Percentiles rank a stretch among this genome's conserved stretches.
Conservation (phyloP, 2,888 invertebrate genomes). For the Rhingia rostrata region DNA sequence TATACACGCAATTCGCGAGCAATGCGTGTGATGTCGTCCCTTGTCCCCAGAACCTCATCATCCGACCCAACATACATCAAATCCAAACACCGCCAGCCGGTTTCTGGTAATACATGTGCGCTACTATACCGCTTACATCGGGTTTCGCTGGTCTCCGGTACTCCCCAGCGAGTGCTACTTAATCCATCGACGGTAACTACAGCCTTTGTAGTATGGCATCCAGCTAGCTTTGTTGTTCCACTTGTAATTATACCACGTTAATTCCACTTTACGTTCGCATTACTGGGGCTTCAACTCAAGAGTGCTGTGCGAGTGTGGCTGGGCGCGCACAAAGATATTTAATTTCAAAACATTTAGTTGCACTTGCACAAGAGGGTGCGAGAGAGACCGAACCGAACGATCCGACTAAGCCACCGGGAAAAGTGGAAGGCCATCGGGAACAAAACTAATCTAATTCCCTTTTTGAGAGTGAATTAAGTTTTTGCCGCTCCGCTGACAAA, state of each 20-base stretch:
- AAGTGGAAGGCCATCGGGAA: conserved; percentile 40
- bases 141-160: conserved; percentile 25
- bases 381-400: not conserved
- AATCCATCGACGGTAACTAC: conserved; percentile 48
- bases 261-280: conserved; percentile 70
- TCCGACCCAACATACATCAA: conserved; percentile 2
- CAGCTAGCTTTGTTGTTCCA: conserved; percentile 62
- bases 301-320: conserved; percentile 43
- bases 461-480: conserved; percentile 64
- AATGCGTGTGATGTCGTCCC: conserved; percentile 54
- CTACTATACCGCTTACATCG: conserved; percentile 25
- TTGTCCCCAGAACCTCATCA: conserved; percentile 1
- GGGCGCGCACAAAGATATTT: conserved; percentile 58
- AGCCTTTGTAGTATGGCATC: conserved; percentile 56
- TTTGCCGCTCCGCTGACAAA: conserved; percentile 56
- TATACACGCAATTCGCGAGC: conserved; percentile 44
- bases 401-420: not conserved
- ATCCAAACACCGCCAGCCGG: conserved; percentile 29
- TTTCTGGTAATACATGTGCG: conserved; percentile 40
- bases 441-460: conserved; percentile 62
- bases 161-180: conserved; percentile 32
- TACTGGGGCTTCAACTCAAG: conserved; percentile 59
- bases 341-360: conserved; percentile 65
- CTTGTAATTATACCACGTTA: conserved; percentile 73
- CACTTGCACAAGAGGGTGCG: not conserved